A percentile compares a stretch with the other conserved stretches of the same genome.
phyloP scores from a whole-genome alignment of 2,113 vertebrate species.

The Paradoxurus hermaphroditus region DNA sequence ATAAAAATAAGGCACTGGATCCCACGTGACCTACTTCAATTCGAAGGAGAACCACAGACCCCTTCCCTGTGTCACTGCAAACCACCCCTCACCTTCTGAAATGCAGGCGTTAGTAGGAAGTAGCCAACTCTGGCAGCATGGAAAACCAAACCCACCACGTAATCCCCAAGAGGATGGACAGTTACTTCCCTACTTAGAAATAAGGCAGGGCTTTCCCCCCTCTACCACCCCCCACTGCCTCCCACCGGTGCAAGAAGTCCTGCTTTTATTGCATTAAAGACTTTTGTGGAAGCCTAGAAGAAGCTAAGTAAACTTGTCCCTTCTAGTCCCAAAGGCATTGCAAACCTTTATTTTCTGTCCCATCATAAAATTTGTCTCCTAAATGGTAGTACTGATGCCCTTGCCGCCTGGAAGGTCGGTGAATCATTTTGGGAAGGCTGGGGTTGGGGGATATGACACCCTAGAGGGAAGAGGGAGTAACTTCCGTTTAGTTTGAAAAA shows the following conservation, averaged over 20 bases:
- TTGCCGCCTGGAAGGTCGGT: background rate
- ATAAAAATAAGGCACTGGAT: background rate
- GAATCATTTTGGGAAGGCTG: background rate
- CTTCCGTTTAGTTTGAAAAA: background rate
- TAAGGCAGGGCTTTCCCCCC: background rate
- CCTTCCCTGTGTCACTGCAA: background rate
- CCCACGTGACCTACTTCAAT: background rate
- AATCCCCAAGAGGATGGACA: background rate
- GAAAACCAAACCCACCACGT: background rate
- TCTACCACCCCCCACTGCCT: too few relatives aligned
- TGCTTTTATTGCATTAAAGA: slow-evolving; percentile 31
- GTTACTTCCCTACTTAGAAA: background rate
- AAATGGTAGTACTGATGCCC: too few relatives aligned
- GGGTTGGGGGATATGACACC: too few relatives aligned
- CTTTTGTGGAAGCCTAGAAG: background rate
- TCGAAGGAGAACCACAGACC: background rate
- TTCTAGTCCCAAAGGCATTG: background rate
- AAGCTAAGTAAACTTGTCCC: background rate
- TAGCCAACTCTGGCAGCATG: background rate
- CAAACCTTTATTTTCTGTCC: background rate
- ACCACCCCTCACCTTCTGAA: background rate
- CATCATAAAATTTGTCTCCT: background rate
- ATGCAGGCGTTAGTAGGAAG: background rate
- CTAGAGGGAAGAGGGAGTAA: background rate
- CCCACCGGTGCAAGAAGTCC: background rate